A percentile compares a stretch with the other conserved stretches of the same genome.
Conservation (phyloP, 2,888 invertebrate species). For the Epinotia demarniana region DNA sequence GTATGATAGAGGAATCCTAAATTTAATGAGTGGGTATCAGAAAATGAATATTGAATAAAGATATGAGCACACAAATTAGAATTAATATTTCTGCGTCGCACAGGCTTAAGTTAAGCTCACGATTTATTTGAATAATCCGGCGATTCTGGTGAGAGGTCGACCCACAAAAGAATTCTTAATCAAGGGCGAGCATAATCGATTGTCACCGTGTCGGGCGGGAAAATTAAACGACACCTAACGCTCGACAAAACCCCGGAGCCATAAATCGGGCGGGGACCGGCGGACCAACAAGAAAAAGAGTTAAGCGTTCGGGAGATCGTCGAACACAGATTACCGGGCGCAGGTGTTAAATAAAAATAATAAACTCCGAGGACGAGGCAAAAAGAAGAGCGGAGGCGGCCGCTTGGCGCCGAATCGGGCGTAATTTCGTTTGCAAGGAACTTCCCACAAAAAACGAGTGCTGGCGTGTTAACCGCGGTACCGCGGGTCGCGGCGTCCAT, state of each 20-base stretch:
- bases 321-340: constrained; percentile 82
- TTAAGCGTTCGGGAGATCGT: constrained; percentile 83
- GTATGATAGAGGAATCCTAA: not conserved
- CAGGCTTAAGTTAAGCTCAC: constrained; percentile 33
- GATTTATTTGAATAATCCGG: constrained; percentile 42
- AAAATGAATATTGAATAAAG: constrained; percentile 33
- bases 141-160: constrained; percentile 34
- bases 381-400: constrained; percentile 78
- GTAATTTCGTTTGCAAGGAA: constrained; percentile 78
- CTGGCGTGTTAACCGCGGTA: constrained; percentile 69
- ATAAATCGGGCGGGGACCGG: constrained; percentile 72
- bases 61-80: constrained; percentile 33
- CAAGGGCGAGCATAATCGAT: constrained; percentile 76
- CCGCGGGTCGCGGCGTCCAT: constrained; percentile 57
- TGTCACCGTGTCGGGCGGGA: constrained; percentile 71
- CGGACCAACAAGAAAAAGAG: constrained; percentile 80
- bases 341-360: constrained; percentile 85
- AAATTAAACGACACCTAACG: constrained; percentile 82
- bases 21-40: constrained; percentile 11
- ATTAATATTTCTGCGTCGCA: constrained; percentile 35
- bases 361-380: constrained; percentile 75
- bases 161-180: constrained; percentile 59
- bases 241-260: constrained; percentile 72
- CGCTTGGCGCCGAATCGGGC: constrained; percentile 79
- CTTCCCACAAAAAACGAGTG: constrained; percentile 71